A percentile compares a stretch with the other conserved stretches of the same genome.
These are phyloP conservation scores for Microctenopoma lineatum DNA, from an alignment of 2,797 vertebrate species.

Conservation along the genomic window DNA sequence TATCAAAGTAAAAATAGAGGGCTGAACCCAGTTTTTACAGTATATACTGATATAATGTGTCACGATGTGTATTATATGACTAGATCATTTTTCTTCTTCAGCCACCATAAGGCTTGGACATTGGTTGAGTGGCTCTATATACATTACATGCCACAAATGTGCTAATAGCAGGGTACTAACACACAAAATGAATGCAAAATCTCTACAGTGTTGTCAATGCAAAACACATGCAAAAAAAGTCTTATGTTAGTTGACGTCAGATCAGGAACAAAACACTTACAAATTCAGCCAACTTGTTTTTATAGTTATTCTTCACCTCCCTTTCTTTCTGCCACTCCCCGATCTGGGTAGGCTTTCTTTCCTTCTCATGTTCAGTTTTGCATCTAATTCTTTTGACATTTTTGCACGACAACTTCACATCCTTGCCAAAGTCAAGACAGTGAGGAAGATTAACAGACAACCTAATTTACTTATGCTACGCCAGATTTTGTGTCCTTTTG, in stretches of 20 bases:
- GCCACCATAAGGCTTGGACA: too few species aligned
- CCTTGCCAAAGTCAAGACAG: slow-evolving; percentile 35
- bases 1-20: too few species aligned
- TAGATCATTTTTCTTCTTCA: too few species aligned
- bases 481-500: slow-evolving; percentile 51
- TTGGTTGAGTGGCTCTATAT: too few species aligned
- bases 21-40: too few species aligned
- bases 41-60: too few species aligned
- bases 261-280: slow-evolving; percentile 31
- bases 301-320: not conserved
- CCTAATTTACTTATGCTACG: slow-evolving; percentile 67
- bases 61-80: too few species aligned
- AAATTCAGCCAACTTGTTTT: slow-evolving; percentile 3
- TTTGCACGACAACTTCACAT: not conserved
- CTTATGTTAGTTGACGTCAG: slow-evolving; percentile 28
- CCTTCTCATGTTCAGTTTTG: not conserved
- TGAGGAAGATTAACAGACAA: slow-evolving; percentile 56
- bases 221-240: slow-evolving; percentile 51
- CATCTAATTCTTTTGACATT: not conserved
- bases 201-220: slow-evolving; percentile 13
- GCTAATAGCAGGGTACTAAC: not conserved
- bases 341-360: not conserved
- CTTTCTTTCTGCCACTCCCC: not conserved
- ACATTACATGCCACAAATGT: slow-evolving; percentile 1
- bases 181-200: slow-evolving; percentile 31